Evolutionary conservation across 2,888 invertebrate species (phyloP).

Genomic region (Adelphocoris suturalis): DNA sequence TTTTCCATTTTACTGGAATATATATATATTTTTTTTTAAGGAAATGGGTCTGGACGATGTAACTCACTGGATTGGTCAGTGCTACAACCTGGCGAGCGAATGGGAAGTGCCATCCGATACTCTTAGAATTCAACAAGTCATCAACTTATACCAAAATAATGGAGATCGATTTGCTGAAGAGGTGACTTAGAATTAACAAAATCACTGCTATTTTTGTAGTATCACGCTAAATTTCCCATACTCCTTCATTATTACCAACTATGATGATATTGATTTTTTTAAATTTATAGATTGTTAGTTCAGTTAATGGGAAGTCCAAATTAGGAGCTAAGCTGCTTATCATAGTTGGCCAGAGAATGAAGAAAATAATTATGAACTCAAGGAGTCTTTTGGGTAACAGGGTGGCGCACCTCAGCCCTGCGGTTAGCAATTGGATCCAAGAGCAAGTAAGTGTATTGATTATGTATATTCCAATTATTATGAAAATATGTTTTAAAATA

Average conservation of each 20-base stretch:
- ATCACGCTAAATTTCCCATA: no score
- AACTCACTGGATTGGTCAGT: conserved; percentile 86
- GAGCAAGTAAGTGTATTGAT: conserved; percentile 78
- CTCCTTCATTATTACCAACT: no score
- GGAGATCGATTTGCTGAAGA: conserved; percentile 83
- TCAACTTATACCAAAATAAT: conserved; percentile 82
- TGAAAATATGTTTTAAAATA: no score
- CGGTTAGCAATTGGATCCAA: conserved; percentile 88
- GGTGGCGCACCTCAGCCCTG: conserved; percentile 88
- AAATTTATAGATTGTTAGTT: conserved; percentile 81
- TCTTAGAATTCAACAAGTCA: conserved; percentile 88
- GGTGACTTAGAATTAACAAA: conserved; percentile 77
- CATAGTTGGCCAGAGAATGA: conserved; percentile 90
- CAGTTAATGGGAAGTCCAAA: conserved; percentile 85
- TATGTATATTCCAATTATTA: background rate
- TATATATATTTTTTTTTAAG: conserved; percentile 37
- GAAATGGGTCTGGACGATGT: conserved; percentile 73
- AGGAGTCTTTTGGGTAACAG: conserved; percentile 82
- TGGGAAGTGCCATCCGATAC: conserved; percentile 89
- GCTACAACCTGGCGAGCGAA: conserved; percentile 85
- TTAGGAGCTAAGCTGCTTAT: conserved; percentile 87
- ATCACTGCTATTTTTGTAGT: no score
- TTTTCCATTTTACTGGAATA: no score
- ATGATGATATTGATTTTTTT: no score
- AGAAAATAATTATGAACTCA: conserved; percentile 83